Evolutionary conservation across 2,797 vertebrate species (phyloP).

Genomic region (Argya squamiceps): DNA sequence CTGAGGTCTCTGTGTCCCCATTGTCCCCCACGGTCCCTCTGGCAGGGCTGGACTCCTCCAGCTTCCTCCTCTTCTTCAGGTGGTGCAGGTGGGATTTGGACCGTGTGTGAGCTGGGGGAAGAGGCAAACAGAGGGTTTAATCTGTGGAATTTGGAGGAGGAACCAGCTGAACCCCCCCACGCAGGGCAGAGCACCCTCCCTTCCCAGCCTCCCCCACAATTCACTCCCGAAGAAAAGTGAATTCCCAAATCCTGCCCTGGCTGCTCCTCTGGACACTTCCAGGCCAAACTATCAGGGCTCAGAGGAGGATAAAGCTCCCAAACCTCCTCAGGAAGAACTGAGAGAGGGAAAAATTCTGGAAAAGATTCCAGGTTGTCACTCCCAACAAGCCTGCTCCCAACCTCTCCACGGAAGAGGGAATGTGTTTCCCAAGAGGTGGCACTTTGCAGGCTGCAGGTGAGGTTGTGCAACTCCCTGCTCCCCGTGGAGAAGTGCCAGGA

Average conservation of each 20-base stretch:
- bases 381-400: background rate
- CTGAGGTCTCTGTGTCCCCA: background rate
- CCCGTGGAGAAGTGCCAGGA: background rate
- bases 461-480: background rate
- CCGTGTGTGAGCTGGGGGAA: constrained; percentile 85
- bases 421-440: background rate
- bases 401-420: background rate
- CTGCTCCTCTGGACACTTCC: background rate
- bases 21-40: background rate
- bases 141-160: background rate
- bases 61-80: constrained; percentile 84
- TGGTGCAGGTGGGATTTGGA: constrained; percentile 90
- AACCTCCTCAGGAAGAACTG: background rate
- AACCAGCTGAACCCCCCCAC: fast-evolving
- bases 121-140: background rate
- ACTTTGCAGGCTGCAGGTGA: background rate
- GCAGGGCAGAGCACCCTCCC: background rate
- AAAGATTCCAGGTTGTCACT: background rate
- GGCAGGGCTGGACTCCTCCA: background rate
- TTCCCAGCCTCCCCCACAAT: background rate
- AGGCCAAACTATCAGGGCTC: background rate
- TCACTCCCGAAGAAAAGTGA: fast-evolving
- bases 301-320: background rate
- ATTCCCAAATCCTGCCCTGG: background rate
- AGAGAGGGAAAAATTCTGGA: background rate